Percentiles rank a stretch among this genome's conserved stretches.
Conservation (phyloP, 2,113 vertebrate genomes). For the Gracilinanus agilis region DNA sequence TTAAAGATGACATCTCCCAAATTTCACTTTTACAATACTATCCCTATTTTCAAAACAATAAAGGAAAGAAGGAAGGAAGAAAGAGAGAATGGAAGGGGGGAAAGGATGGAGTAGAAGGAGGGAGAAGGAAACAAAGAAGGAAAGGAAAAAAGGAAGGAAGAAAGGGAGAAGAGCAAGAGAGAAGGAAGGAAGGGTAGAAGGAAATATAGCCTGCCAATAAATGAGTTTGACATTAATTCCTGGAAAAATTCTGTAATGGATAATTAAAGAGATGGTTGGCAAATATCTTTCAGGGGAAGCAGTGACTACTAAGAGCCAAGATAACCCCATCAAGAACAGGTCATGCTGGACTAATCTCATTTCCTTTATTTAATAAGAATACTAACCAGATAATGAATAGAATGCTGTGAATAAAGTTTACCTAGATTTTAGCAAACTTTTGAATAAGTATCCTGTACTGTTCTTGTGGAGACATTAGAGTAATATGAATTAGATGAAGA, state of each 20-base stretch:
- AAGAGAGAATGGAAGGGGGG: too few species aligned
- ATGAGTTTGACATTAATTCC: too few species aligned
- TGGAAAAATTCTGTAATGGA: too few species aligned
- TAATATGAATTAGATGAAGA: neutral
- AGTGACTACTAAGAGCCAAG: neutral
- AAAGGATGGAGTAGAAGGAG: fast-evolving
- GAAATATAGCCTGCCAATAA: neutral
- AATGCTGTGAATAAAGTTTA: neutral
- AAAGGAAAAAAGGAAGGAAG: neutral
- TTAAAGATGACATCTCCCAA: too few species aligned
- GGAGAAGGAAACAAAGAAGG: too few species aligned
- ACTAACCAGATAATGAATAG: neutral
- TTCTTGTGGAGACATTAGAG: neutral
- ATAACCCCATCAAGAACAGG: neutral
- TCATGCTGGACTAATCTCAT: neutral
- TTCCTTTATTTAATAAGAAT: neutral
- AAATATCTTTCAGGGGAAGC: too few species aligned
- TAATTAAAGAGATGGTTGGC: too few species aligned
- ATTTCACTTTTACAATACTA: too few species aligned
- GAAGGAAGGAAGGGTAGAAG: too few species aligned
- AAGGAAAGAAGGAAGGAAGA: neutral
- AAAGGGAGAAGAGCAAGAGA: fast-evolving
- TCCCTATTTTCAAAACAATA: neutral
- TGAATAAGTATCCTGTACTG: neutral
- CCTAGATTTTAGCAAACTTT: neutral